Percentiles rank a stretch among this genome's conserved stretches.
Conservation (phyloP, 2,797 vertebrate genomes). For the Adelosebastes latens region DNA sequence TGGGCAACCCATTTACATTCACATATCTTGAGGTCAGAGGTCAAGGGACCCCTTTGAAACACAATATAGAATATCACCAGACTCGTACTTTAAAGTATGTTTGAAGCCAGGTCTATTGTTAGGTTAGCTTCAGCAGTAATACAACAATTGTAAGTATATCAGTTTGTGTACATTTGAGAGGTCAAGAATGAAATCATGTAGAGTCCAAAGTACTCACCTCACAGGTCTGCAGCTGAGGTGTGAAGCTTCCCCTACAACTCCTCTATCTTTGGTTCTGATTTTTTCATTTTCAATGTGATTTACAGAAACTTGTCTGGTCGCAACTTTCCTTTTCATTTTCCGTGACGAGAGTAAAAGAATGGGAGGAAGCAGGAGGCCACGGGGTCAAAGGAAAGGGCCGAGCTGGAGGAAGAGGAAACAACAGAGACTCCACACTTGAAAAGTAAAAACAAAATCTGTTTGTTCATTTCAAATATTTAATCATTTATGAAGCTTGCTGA, state of each 20-base stretch:
- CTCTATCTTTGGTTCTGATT: background rate
- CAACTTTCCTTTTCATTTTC: constrained; percentile 24
- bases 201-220: constrained; percentile 24
- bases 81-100: background rate
- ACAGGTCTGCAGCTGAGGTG: background rate
- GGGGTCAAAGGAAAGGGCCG: constrained; percentile 26
- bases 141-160: background rate
- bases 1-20: too few species aligned
- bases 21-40: too few species aligned
- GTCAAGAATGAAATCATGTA: background rate
- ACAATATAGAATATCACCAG: background rate
- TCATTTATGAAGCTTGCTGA: background rate
- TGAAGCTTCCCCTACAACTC: background rate
- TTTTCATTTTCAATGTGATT: background rate
- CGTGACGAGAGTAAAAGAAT: constrained; percentile 20
- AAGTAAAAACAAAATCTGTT: background rate
- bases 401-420: constrained; percentile 29
- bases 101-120: background rate
- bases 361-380: constrained; percentile 42
- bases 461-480: background rate
- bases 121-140: background rate
- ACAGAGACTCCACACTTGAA: background rate
- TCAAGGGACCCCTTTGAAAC: too few species aligned
- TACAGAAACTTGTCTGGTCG: background rate
- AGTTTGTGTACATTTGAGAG: too few species aligned